Evolutionary conservation across 2,888 invertebrate genomes (phyloP).

Genomic region (Drosophila mercatorum): DNA sequence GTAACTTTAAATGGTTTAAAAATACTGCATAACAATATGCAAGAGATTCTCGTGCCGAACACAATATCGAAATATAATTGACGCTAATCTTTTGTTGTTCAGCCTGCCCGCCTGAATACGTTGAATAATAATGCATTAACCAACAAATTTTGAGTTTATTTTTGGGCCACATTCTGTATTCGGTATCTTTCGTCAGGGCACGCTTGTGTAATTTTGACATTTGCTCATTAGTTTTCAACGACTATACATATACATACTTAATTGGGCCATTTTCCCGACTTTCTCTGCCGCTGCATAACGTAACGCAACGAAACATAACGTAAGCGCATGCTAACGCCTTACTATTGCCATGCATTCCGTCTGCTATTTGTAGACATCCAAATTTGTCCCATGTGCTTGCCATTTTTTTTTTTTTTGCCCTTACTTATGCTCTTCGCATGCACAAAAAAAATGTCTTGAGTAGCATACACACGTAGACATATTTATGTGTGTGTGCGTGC

Average conservation of each 20-base stretch:
- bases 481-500: slow-evolving; percentile 8
- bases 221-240: slow-evolving; percentile 15
- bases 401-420: slow-evolving; percentile 12
- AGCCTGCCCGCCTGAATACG: neutral
- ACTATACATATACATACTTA: slow-evolving; percentile 4
- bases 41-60: slow-evolving; percentile 18
- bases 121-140: slow-evolving; percentile 48
- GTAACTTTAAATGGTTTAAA: slow-evolving; percentile 32
- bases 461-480: slow-evolving; percentile 12
- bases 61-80: slow-evolving; percentile 39
- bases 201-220: slow-evolving; percentile 28
- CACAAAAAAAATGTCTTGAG: neutral
- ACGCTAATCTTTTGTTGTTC: slow-evolving; percentile 43
- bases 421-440: slow-evolving; percentile 21
- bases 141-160: slow-evolving; percentile 36
- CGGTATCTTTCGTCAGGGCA: slow-evolving; percentile 4
- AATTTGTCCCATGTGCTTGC: slow-evolving; percentile 60
- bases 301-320: slow-evolving; percentile 3
- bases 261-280: slow-evolving; percentile 9
- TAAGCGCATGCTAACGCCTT: neutral
- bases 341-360: slow-evolving; percentile 35
- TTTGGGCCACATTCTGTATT: slow-evolving; percentile 10
- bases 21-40: slow-evolving; percentile 30
- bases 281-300: slow-evolving; percentile 53
- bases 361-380: slow-evolving; percentile 61